Percentiles rank a stretch among this genome's conserved stretches.
These are phyloP conservation scores for Coccyzus lansbergi DNA, from an alignment of 2,797 vertebrate genomes.

Conservation along the genomic window DNA sequence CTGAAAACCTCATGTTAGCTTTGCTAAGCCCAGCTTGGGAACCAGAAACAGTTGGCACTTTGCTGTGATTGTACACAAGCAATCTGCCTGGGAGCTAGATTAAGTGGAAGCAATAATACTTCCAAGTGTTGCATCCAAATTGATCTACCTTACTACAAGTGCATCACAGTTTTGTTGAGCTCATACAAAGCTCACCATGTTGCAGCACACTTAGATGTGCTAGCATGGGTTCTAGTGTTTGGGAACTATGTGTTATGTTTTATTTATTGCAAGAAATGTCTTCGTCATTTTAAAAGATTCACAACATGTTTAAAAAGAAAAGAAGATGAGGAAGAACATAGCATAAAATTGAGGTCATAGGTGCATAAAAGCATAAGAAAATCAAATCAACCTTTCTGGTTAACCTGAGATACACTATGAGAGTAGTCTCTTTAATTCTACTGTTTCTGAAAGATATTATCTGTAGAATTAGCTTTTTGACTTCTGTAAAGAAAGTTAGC, in stretches of 20 bases:
- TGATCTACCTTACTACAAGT: background rate
- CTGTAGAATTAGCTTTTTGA: background rate
- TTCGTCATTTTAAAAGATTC: background rate
- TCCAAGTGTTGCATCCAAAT: background rate
- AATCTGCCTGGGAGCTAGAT: background rate
- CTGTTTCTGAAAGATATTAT: background rate
- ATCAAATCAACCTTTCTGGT: background rate
- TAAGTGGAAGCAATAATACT: background rate
- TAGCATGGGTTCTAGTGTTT: fast-evolving
- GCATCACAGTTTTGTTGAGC: background rate
- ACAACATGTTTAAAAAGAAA: background rate
- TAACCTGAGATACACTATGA: background rate
- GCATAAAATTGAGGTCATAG: background rate
- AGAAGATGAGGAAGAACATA: background rate
- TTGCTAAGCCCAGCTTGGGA: background rate
- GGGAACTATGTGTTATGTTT: background rate
- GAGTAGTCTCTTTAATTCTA: background rate
- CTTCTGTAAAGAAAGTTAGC: background rate
- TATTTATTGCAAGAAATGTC: background rate
- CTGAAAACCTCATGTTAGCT: background rate
- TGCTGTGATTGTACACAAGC: background rate
- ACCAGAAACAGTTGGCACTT: background rate
- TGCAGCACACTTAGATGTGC: background rate
- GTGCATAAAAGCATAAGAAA: background rate
- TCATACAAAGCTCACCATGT: background rate